A percentile compares a stretch with the other conserved stretches of the same genome.
Conservation (phyloP, 2,888 invertebrate genomes). For the Palloptera scutellata region DNA sequence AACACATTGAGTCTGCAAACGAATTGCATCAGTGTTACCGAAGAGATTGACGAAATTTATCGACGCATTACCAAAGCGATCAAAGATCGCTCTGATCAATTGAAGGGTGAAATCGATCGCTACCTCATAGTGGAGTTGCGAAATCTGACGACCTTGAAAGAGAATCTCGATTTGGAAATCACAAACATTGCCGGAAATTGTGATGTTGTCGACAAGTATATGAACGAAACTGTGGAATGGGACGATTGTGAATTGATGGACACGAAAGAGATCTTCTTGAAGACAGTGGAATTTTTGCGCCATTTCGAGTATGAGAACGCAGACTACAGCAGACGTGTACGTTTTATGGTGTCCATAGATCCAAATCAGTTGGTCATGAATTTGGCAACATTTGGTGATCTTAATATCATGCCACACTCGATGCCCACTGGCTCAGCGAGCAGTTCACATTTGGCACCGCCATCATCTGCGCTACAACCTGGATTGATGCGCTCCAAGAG, state of each 20-base stretch:
- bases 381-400: constrained; percentile 88
- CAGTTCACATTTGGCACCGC: constrained; percentile 68
- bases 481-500: constrained; percentile 92
- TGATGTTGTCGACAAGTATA: constrained; percentile 93
- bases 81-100: constrained; percentile 87
- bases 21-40: constrained; percentile 88
- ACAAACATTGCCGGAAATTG: constrained; percentile 96
- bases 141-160: constrained; percentile 85
- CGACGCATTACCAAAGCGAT: constrained; percentile 85
- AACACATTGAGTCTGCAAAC: constrained; percentile 87
- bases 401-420: constrained; percentile 77
- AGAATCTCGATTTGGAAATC: constrained; percentile 93
- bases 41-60: constrained; percentile 94
- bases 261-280: constrained; percentile 94
- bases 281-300: constrained; percentile 93
- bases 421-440: constrained; percentile 62
- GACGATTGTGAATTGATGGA: constrained; percentile 93
- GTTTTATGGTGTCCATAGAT: constrained; percentile 89
- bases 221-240: constrained; percentile 89
- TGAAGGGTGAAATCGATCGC: constrained; percentile 89
- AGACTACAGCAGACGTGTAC: constrained; percentile 84
- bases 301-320: constrained; percentile 94
- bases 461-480: constrained; percentile 70
- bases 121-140: constrained; percentile 89
- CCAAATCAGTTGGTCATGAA: constrained; percentile 90